Conservation (phyloP, 2,888 invertebrate species). For the Acronicta alni region DNA sequence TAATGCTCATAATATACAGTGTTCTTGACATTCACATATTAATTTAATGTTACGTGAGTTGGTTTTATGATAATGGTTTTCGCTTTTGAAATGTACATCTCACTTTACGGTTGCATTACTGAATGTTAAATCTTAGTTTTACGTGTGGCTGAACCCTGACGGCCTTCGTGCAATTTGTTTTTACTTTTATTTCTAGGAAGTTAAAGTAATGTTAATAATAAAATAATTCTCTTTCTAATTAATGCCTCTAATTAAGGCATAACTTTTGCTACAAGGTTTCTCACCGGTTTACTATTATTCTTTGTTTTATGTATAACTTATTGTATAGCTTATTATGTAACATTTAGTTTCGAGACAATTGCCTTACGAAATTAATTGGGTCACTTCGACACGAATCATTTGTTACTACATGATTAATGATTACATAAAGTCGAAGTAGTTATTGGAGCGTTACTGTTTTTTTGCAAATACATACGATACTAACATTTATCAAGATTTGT, state of each 20-base stretch:
- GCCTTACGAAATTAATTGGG: constrained; percentile 69
- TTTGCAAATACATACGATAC: constrained; percentile 48
- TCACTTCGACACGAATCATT: constrained; percentile 67
- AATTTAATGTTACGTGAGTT: constrained; percentile 20
- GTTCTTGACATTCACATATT: constrained; percentile 22
- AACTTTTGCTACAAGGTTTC: constrained; percentile 36
- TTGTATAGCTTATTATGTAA: constrained; percentile 58
- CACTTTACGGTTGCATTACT: constrained; percentile 14
- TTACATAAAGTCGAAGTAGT: constrained; percentile 65
- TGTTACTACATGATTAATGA: constrained; percentile 70
- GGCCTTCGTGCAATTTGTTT: neutral
- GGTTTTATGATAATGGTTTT: constrained; percentile 26
- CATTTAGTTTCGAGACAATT: constrained; percentile 62
- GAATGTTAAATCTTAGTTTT: neutral
- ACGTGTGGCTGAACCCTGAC: neutral
- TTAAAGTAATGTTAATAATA: neutral
- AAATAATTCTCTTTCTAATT: constrained; percentile 1
- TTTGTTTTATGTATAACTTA: constrained; percentile 31
- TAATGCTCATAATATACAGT: neutral
- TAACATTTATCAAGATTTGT: constrained; percentile 10
- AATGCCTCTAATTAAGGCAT: constrained; percentile 26
- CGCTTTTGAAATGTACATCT: constrained; percentile 18
- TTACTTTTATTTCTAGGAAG: neutral
- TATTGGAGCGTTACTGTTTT: constrained; percentile 64
- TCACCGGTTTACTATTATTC: constrained; percentile 36